These are phyloP conservation scores for Protosalanx chinensis DNA, from an alignment of 2,797 vertebrate genomes.

Conservation along the genomic window DNA sequence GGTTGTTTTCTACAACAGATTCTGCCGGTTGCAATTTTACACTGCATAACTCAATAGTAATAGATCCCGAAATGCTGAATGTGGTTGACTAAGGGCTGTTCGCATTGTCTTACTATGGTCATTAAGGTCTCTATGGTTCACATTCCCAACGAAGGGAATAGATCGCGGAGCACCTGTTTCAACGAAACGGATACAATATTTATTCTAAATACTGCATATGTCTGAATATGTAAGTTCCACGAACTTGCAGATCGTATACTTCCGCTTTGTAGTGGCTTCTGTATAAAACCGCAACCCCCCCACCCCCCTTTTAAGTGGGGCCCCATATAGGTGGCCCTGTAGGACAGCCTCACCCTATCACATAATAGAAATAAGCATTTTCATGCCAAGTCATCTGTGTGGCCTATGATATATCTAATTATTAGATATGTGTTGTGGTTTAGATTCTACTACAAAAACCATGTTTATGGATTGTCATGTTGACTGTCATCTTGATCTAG, in stretches of 20 bases:
- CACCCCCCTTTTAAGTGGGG: conserved; percentile 46
- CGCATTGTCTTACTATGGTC: neutral
- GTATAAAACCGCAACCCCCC: conserved; percentile 40
- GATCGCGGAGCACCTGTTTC: conserved; percentile 1
- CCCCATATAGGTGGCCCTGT: conserved; percentile 40
- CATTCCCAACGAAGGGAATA: neutral
- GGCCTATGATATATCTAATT: conserved; percentile 49
- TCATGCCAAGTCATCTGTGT: conserved; percentile 49
- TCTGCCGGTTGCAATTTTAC: neutral
- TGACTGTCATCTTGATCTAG: too few relatives aligned
- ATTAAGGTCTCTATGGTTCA: neutral
- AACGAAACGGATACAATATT: neutral
- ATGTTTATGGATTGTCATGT: neutral
- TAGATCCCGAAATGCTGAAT: too few relatives aligned
- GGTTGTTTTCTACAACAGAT: conserved; percentile 9
- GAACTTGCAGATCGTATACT: conserved; percentile 61
- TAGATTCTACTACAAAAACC: too few relatives aligned
- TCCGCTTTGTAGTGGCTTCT: conserved; percentile 57
- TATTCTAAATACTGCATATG: neutral
- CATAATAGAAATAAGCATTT: conserved; percentile 71
- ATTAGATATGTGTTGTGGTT: too few relatives aligned
- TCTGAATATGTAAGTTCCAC: neutral
- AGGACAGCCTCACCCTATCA: conserved; percentile 68
- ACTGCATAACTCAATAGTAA: neutral
- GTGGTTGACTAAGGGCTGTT: neutral